phyloP scores from a whole-genome alignment of 2,113 vertebrate genomes.

The Noturus placidus region DNA sequence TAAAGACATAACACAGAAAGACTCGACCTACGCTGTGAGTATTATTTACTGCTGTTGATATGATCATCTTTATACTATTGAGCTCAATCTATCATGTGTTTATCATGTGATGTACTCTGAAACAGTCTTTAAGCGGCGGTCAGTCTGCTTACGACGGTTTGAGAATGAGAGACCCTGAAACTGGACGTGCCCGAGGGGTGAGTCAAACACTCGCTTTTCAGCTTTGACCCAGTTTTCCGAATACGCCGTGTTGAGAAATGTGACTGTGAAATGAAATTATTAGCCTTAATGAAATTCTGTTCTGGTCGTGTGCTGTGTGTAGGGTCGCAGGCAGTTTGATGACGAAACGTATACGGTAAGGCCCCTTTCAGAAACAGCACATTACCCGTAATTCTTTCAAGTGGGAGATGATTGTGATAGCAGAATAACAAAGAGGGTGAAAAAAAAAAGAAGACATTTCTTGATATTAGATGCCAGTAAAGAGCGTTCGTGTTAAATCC shows the following conservation, averaged over 20 bases:
- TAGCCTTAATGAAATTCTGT: neutral
- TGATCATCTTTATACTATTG: neutral
- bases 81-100: neutral
- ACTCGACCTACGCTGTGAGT: conserved; percentile 58
- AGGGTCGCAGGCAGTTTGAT: conserved; percentile 37
- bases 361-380: neutral
- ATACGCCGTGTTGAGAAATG: neutral
- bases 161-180: conserved; percentile 5
- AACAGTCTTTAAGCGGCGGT: neutral
- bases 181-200: conserved; percentile 21
- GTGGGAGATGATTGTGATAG: neutral
- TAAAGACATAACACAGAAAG: conserved; percentile 3
- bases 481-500: neutral
- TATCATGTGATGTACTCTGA: neutral
- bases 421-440: neutral
- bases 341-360: conserved; percentile 54
- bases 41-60: neutral
- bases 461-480: neutral
- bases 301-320: neutral
- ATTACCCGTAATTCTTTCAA: conserved; percentile 22
- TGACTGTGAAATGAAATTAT: neutral
- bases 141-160: neutral
- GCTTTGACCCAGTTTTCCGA: no score
- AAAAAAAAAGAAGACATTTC: neutral
- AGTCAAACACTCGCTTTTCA: neutral